Base-by-base conservation (phyloP, 2,113 vertebrate species). In the Prochilodus magdalenae region DNA sequence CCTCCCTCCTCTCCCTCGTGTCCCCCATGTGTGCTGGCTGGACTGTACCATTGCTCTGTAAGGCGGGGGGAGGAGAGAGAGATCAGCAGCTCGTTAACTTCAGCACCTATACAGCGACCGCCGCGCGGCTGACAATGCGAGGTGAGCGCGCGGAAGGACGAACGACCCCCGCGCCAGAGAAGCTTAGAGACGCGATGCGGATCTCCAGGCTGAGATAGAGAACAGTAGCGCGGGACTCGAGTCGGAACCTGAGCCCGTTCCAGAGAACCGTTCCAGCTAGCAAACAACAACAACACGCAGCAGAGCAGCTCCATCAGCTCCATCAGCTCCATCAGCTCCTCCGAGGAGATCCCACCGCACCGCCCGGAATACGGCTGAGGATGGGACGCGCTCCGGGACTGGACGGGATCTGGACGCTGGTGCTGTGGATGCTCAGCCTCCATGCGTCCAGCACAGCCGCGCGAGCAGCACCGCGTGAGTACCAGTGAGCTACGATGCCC, bases 41-140 rank as follows among this genome's bases (percentile, higher is more conserved):
- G 88, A 80, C 80, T 40, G 75, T 87, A 89, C 88, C 88, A 89
- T 57, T 67, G 75, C 47, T 0, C 14, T 7, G 7, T 30, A 2
- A 65, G 73, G 62, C 26, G 67, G 77, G 70, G 77, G 66, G 57
- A 1, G 14, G 11, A 20, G 53, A 57, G 22, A 18, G 47, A 29
- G 59, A 30, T 3, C 36, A 40, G 60, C 73, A 36, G 12, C 49
- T 59, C 47, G 53, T 83, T 81, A 83, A 87, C 79, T 87, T 88
- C 82, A 87, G 87, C 84, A 88, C 87, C 87, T 84, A 82, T 85
- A 88, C 86, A 89, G 87, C 88, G 73, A 87, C 83, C 84, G 53
- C 77, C 57, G 40, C 62, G 82, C 24, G 5, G 30, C 0, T 20
- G 76, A 86, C 75, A 76, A 84, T 88, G 84, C 83, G 44, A 57